Base-by-base conservation (phyloP, 2,797 vertebrate species). In the Australoheros facetus region DNA sequence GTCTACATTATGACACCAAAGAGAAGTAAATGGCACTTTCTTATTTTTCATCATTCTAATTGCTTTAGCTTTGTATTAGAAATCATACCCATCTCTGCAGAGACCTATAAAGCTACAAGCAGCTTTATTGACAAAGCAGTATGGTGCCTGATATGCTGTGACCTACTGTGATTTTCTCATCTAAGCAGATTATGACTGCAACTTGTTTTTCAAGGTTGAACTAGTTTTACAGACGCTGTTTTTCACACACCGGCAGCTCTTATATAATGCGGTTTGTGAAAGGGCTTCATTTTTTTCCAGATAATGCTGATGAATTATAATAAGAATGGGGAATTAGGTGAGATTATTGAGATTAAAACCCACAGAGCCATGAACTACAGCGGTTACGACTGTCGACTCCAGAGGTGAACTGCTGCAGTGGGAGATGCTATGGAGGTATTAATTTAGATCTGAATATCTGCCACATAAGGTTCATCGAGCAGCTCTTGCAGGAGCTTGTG, bases 271-370 rank as follows among this genome's bases (percentile, higher is more conserved):
- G 59, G 53, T 85, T 81, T 75, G 7, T 81, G 88, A 87, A 87
- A 85, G 64, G 75, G 64, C 72, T 79, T 77, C 4, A 64, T 86
- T 90, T 85, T 80, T 76, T 28, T 66, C 56, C 76, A 83, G 85
- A 90, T 87, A 85, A 82, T 78, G 42, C 30, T 81, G 71, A 66
- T 87, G 82, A 83, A 90, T 92, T 89, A 85, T 86, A 83, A 85
- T 77, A 53, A 71, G 75, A 75, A 71, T 55, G 9, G 75, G 57
- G 80, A 91, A 90, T 82, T 85, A 89, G 86, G 87, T 87, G 78
- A 89, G 88, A 92, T 91, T 91, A 88, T 71, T 82, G 70, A 82
- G 89, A 93, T 93, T 92, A 87, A 91, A 92, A 87, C 57, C 78
- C 72, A 76, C 64, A 28, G 62, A 86, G 64, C 82, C 72, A 73